phyloP scores from a whole-genome alignment of 2,113 vertebrate genomes.

The Nymphicus hollandicus region DNA sequence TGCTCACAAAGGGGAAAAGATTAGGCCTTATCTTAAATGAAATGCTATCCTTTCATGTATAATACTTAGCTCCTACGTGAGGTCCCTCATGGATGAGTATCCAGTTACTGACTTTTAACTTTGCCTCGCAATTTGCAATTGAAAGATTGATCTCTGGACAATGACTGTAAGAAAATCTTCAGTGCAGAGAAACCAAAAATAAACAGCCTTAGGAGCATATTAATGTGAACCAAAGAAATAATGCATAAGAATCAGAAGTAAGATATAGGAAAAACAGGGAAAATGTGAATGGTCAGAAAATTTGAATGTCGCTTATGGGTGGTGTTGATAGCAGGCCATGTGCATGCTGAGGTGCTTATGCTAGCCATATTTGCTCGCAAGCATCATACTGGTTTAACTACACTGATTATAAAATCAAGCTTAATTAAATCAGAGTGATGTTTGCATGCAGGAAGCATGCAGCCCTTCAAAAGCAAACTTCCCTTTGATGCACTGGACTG shows the following conservation, averaged over 20 bases:
- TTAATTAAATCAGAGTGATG: constrained; percentile 18
- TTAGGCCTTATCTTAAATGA: constrained; percentile 18
- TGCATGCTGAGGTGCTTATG: background rate
- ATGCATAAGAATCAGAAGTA: background rate
- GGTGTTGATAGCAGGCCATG: background rate
- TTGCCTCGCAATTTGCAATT: background rate
- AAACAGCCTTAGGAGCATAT: background rate
- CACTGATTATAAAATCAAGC: constrained; percentile 34
- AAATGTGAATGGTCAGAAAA: background rate
- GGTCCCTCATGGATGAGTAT: background rate
- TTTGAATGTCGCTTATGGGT: background rate
- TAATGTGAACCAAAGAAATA: background rate
- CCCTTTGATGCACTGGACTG: constrained; percentile 27
- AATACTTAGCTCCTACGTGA: background rate
- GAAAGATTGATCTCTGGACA: background rate
- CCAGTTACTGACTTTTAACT: background rate
- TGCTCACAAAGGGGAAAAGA: constrained; percentile 1
- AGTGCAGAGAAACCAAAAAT: background rate
- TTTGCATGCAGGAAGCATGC: constrained; percentile 21
- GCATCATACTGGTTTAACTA: background rate
- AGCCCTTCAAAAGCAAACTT: constrained; percentile 29
- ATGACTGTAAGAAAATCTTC: background rate
- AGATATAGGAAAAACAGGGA: background rate
- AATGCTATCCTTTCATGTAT: constrained; percentile 28
- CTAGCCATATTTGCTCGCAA: background rate